These are phyloP conservation scores for Coturnix japonica DNA, from an alignment of 2,113 vertebrate genomes.

Conservation along the genomic window DNA sequence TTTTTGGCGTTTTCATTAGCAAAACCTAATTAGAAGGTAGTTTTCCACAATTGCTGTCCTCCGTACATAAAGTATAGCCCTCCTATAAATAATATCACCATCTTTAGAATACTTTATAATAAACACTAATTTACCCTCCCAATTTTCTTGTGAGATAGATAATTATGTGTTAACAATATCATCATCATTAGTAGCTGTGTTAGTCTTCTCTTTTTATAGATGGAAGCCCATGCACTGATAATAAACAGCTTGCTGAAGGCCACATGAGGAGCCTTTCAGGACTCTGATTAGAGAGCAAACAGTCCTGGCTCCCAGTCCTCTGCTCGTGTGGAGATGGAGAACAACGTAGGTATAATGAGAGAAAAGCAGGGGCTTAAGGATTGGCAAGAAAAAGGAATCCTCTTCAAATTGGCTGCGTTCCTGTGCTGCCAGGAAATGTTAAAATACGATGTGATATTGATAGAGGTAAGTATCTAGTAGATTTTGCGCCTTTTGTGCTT, in stretches of 20 bases:
- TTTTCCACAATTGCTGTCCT: slow-evolving; percentile 31
- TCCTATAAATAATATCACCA: slow-evolving; percentile 7
- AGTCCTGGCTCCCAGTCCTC: neutral
- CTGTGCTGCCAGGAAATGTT: slow-evolving; percentile 10
- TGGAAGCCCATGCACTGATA: neutral
- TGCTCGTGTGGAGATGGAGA: neutral
- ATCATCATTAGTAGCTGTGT: slow-evolving; percentile 3
- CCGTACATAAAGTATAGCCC: neutral
- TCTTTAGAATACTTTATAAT: slow-evolving; percentile 51
- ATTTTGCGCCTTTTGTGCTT: slow-evolving; percentile 38
- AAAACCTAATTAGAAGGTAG: slow-evolving; percentile 44
- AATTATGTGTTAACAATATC: slow-evolving; percentile 47
- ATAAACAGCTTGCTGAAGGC: slow-evolving; percentile 37
- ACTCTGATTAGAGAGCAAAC: neutral
- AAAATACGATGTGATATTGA: neutral
- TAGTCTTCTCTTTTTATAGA: slow-evolving; percentile 31
- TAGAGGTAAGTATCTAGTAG: slow-evolving; percentile 24
- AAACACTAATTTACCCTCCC: slow-evolving; percentile 39
- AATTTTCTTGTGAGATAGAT: slow-evolving; percentile 28
- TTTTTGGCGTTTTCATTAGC: slow-evolving; percentile 2
- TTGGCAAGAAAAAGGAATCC: neutral
- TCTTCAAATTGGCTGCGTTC: neutral
- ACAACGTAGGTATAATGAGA: slow-evolving; percentile 13
- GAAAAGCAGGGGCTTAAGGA: neutral
- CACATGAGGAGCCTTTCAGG: slow-evolving; percentile 11